Evolutionary conservation across 2,113 vertebrate genomes (phyloP), one percentile per base, ranked within the genome.

Genomic region (Cynoglossus semilaevis): DNA sequence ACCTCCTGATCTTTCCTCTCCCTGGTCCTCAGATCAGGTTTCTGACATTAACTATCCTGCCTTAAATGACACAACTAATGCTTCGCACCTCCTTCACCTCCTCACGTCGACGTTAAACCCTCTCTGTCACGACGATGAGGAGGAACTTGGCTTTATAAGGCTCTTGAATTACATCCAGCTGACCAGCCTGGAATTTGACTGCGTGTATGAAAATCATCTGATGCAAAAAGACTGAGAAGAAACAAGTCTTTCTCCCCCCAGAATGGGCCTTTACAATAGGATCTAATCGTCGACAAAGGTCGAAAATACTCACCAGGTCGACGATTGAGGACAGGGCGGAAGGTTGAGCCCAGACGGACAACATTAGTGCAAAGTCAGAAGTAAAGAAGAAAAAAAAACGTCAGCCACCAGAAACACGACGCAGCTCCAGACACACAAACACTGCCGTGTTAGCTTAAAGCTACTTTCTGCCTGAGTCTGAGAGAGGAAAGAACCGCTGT

Each of bases 161-260:
- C 22, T 51, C 66, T 51, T 62, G 73, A 77, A 72, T 54, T 49
- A 58, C 63, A 58, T 79, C 82, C 78, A 85, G 79, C 81, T 85
- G 79, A 80, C 64, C 76, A 74, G 82, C 44, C 70, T 78, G 85
- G 83, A 85, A 83, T 85, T 60, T 84, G 85, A 85, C 81, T 75
- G 85, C 85, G 83, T 85, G 81, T 82, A 71, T 82, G 79, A 79
- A 29, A 85, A 87, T 81, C 83, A 87, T 85, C 83, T 80, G 81
- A 84, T 79, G 80, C 82, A 76, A 29, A 29, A 29, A 29, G 22
- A 29, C 22, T 6, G 22, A 29, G 22, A 29, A 87, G 58, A 79
- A 74, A 73, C 72, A 76, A 54, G 64, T 54, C 12, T 51, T 68
- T 74, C 80, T 67, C 79, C 55, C 45, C 22, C 22, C 22, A 29